Base-by-base conservation (phyloP, 2,797 vertebrate species). In the Dipus sagitta region DNA sequence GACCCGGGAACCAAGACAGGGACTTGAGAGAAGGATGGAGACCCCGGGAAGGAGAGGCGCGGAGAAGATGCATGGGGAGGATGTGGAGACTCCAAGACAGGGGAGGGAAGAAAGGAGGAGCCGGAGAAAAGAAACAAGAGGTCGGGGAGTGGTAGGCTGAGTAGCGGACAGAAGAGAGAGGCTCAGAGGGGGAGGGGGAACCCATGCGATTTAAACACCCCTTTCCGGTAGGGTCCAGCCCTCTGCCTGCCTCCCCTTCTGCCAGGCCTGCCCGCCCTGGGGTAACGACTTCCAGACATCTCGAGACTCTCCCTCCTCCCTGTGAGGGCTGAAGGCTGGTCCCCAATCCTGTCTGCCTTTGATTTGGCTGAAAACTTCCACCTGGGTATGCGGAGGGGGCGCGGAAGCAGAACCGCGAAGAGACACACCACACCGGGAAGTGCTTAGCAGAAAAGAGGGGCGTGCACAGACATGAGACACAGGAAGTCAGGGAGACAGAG, bases 341-440 rank as follows among this genome's bases (percentile, higher is more conserved):
- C 30, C 3, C 34, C 71, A 64, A 62, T 60, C 81, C 86, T 28
- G 79, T 42, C 94, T 94, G 94, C 91, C 91, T 96, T 96, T 94
- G 92, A 96, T 96, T 96, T 81, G 54, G 84, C 80, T 96, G 96
- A 96, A 94, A 95, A 94, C 78, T 95, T 94, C 95, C 94, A 96
- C 92, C 96, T 96, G 96, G 94, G 38, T 54, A 76, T 82, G 75
- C 64, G 76, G 65, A 38, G 75, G 2, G 14, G 78, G 68, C 64
- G 28, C 42, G 75, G 54, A 52, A 34, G 7, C 42, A 67, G 67
- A 77, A 71, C 54, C 54, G 17, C 13, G 54, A 58, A 88, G 70
- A 88, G 23, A 58, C 92, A 11, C 47, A 47, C 47, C 47, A 47
- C 47, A 77, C 68, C 54, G 87, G 91, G 70, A 93, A 91, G 80